These are phyloP conservation scores for Plectus sambesii DNA, from an alignment of 1,140 invertebrate genomes.

Conservation along the genomic window DNA sequence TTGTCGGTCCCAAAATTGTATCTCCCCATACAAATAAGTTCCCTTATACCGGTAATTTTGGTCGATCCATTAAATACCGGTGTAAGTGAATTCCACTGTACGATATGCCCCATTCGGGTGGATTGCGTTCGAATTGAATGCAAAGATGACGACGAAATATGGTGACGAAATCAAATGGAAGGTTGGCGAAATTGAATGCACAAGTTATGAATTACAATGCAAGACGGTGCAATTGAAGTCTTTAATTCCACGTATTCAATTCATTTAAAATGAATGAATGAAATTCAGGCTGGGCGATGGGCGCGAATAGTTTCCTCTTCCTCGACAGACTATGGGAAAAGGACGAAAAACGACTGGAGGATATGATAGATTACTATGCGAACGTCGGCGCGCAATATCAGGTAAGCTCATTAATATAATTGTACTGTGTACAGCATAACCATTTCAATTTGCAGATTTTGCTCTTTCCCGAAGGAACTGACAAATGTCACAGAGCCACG, in stretches of 20 bases:
- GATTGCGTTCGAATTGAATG: too few species aligned
- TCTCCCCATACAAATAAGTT: too few species aligned
- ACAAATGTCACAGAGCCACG: conserved; percentile 62
- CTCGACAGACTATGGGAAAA: conserved; percentile 66
- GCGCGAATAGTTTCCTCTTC: conserved; percentile 68
- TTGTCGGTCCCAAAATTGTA: too few species aligned
- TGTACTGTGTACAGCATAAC: conserved; percentile 1
- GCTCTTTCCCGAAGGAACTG: conserved; percentile 78
- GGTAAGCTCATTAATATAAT: conserved; percentile 27
- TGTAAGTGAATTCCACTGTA: too few species aligned
- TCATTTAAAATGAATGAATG: neutral
- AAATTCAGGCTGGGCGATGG: conserved; percentile 68
- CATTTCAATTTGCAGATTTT: conserved; percentile 52
- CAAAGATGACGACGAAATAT: too few species aligned
- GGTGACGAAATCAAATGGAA: too few species aligned
- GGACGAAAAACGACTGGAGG: conserved; percentile 59
- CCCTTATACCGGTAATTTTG: too few species aligned
- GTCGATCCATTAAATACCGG: too few species aligned
- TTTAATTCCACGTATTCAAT: too few species aligned
- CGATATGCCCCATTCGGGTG: neutral
- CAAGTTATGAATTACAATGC: too few species aligned
- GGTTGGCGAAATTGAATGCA: too few species aligned
- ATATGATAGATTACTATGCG: conserved; percentile 62
- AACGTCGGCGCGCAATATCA: conserved; percentile 52
- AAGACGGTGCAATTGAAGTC: too few species aligned